Base-by-base conservation (phyloP, 2,113 vertebrate species). In the Junco hyemalis region DNA sequence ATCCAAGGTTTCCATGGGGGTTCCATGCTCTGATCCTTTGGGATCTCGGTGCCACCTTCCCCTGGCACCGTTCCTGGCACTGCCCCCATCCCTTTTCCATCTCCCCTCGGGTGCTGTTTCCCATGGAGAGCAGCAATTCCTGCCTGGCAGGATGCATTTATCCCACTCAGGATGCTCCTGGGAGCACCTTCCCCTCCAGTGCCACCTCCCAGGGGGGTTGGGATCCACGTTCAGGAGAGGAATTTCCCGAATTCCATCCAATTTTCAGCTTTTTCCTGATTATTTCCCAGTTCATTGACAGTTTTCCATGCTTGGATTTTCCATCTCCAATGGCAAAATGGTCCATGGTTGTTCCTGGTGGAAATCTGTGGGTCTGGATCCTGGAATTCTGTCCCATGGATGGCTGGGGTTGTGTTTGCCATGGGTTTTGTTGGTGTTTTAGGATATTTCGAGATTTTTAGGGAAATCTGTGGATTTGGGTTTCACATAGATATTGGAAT, bases 311-410 rank as follows among this genome's bases (percentile, higher is more conserved):
- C 13, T 61, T 24, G 12, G 11, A 5, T 25, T 15, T 64, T 23
- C 5, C 1, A 0, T n/a, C 1, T 14, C 23, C 7, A 1, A 18
- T 9, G 26, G 64, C 45, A 42, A 92, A 25, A 13, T 3, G 14
- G 9, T 74, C 69, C 40, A 11, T 6, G 59, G 7, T 33, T 4
- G 28, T 26, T 45, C 40, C 50, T 15, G 48, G 23, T 73, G 50
- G 36, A 4, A 29, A 11, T 54, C 23, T 45, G 19, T 45, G 19
- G 19, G 19, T 45, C 10, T 45, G 44, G 44, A 44, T 44, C 44
- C 5, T 2, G 44, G 44, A 44, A 44, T 36, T 36, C 36, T 36
- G 7, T 8, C 36, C 36, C 36, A 36, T 36, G 36, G 36, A 36
- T 42, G 42, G 42, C 42, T 42, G 42, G 42, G 42, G 42, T 42